A percentile compares a stretch with the other conserved stretches of the same genome.
Evolutionary conservation across 2,113 vertebrate genomes (phyloP).

Genomic region (Sebastes schlegelii): DNA sequence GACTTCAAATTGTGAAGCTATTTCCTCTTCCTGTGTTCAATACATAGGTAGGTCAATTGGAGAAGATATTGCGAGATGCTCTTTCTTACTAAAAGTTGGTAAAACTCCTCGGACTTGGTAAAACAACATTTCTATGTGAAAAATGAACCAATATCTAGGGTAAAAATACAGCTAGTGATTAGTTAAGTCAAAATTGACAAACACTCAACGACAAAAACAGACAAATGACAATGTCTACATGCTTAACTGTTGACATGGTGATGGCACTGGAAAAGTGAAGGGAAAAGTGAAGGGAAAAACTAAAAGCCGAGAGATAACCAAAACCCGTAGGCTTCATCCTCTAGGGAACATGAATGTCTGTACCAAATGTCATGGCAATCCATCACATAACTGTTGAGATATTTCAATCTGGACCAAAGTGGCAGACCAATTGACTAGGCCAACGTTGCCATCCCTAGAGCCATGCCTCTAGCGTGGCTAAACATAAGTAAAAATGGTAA

Average conservation of each 20-base stretch:
- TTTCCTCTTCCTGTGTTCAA: not conserved
- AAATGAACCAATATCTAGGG: not conserved
- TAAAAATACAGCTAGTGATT: not conserved
- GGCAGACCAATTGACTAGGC: not conserved
- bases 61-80: not conserved
- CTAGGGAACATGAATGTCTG: not conserved
- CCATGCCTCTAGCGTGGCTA: not conserved
- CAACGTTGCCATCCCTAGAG: not conserved
- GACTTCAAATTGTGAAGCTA: not conserved
- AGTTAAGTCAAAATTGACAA: not conserved
- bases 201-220: not conserved
- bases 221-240: not conserved
- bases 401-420: not conserved
- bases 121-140: not conserved
- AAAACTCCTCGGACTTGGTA: not conserved
- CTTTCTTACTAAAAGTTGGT: not conserved
- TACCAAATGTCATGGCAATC: not conserved
- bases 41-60: not conserved
- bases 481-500: not conserved
- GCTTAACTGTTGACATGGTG: not conserved
- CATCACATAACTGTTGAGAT: not conserved
- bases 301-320: too few relatives aligned
- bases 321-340: not conserved
- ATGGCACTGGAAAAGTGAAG: not conserved
- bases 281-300: not conserved